Evolutionary conservation across 2,888 invertebrate genomes (phyloP).

Genomic region (Leptinotarsa peninsularis): DNA sequence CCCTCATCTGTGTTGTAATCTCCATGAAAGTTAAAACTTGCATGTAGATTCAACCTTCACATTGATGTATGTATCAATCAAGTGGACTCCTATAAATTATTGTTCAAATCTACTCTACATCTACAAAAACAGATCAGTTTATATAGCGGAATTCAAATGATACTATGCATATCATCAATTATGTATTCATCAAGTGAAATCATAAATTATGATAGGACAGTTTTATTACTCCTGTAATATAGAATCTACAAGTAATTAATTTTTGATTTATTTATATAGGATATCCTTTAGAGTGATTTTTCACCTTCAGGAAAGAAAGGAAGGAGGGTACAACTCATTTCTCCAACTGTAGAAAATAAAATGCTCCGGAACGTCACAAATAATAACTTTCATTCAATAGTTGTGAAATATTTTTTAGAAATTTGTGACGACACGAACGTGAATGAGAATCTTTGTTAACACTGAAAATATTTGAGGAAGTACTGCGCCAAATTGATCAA

Average conservation of each 20-base stretch:
- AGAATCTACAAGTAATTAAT: conserved; percentile 38
- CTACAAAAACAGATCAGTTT: not conserved
- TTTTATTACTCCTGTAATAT: conserved; percentile 33
- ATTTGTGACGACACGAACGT: no score
- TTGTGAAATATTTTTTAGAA: no score
- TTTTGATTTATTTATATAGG: conserved; percentile 41
- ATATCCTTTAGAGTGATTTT: conserved; percentile 37
- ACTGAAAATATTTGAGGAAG: no score
- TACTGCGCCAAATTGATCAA: no score
- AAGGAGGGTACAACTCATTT: not conserved
- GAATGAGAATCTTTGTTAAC: no score
- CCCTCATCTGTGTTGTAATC: no score
- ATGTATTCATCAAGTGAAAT: conserved; percentile 33
- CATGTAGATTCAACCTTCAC: not conserved
- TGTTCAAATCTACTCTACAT: not conserved
- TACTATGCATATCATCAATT: conserved; percentile 28
- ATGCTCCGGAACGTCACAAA: no score
- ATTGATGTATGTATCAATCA: not conserved
- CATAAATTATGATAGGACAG: conserved; percentile 35
- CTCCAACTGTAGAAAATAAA: no score
- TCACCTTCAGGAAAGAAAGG: not conserved
- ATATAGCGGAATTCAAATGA: conserved; percentile 9
- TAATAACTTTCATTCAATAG: no score
- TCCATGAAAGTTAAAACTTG: no score
- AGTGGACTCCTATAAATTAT: not conserved